Evolutionary conservation across 2,797 vertebrate species (phyloP).

Genomic region (Euthynnus affinis): DNA sequence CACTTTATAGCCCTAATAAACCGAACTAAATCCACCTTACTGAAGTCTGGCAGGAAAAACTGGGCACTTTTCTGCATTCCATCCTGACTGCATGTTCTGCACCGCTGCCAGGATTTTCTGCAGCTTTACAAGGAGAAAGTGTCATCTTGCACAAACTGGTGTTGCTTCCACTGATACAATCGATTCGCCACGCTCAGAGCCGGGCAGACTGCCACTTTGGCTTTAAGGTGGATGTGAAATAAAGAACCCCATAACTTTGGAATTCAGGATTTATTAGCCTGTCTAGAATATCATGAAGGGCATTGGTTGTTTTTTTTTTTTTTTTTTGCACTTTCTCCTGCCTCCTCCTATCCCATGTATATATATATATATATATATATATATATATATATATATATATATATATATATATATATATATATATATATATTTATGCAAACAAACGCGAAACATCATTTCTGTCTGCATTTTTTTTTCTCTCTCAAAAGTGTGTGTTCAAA

Average conservation of each 20-base stretch:
- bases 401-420: too few species aligned
- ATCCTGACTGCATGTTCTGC: slow-evolving; percentile 82
- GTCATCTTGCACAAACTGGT: slow-evolving; percentile 88
- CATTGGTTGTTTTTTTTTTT: slow-evolving; percentile 35
- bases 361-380: too few species aligned
- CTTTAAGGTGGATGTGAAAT: slow-evolving; percentile 81
- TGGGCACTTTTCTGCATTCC: slow-evolving; percentile 76
- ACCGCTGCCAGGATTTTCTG: slow-evolving; percentile 87
- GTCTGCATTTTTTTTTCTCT: background rate
- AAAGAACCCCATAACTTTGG: slow-evolving; percentile 76
- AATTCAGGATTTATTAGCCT: slow-evolving; percentile 78
- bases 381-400: too few species aligned
- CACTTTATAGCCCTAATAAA: slow-evolving; percentile 82
- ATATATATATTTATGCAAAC: slow-evolving; percentile 12
- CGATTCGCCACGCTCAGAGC: slow-evolving; percentile 88
- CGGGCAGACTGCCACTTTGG: slow-evolving; percentile 65
- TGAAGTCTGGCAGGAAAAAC: slow-evolving; percentile 77
- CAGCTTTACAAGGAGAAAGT: slow-evolving; percentile 89
- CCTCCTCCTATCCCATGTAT: background rate
- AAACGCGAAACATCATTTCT: background rate
- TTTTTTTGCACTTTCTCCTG: background rate
- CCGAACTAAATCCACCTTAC: slow-evolving; percentile 81
- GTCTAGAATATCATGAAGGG: slow-evolving; percentile 57
- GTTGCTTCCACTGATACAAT: slow-evolving; percentile 90
- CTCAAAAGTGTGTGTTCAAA: background rate